phyloP scores from a whole-genome alignment of 2,797 vertebrate species.

The Varecia variegata region DNA sequence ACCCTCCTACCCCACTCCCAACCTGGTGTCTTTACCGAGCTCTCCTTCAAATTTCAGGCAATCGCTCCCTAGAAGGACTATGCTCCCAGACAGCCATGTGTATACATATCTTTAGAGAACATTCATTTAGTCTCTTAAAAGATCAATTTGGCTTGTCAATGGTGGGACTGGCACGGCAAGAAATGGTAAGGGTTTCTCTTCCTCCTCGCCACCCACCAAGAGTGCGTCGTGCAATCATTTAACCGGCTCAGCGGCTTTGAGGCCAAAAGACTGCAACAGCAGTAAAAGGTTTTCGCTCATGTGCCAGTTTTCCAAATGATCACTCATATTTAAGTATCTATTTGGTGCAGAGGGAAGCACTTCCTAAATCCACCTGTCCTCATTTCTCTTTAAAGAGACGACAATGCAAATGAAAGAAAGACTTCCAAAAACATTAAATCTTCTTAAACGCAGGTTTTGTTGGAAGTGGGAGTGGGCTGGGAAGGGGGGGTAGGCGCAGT shows the following conservation, averaged over 20 bases:
- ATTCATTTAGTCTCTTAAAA: constrained; percentile 78
- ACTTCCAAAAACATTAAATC: constrained; percentile 48
- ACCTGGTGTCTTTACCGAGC: not conserved
- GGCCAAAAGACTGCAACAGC: constrained; percentile 42
- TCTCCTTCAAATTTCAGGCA: constrained; percentile 65
- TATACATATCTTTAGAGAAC: constrained; percentile 51
- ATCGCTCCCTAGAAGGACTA: constrained; percentile 53
- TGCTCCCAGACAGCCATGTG: constrained; percentile 54
- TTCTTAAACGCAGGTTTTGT: constrained; percentile 48
- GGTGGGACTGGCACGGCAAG: constrained; percentile 70
- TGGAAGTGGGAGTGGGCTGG: not conserved
- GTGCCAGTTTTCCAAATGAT: constrained; percentile 67
- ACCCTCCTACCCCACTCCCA: not conserved
- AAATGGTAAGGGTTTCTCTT: constrained; percentile 33
- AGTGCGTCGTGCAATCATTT: constrained; percentile 28
- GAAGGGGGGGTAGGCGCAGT: fast-evolving
- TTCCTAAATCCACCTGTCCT: constrained; percentile 70
- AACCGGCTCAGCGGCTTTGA: constrained; percentile 28
- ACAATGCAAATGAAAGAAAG: constrained; percentile 49
- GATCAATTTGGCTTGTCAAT: constrained; percentile 77
- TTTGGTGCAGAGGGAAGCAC: constrained; percentile 57
- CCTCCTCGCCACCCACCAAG: constrained; percentile 59
- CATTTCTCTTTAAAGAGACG: constrained; percentile 73
- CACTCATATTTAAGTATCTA: constrained; percentile 67
- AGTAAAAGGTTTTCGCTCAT: constrained; percentile 47